Evolutionary conservation across 2,888 invertebrate species (phyloP), one percentile per base, ranked within the genome.

Genomic region (Drosophila greeni): DNA sequence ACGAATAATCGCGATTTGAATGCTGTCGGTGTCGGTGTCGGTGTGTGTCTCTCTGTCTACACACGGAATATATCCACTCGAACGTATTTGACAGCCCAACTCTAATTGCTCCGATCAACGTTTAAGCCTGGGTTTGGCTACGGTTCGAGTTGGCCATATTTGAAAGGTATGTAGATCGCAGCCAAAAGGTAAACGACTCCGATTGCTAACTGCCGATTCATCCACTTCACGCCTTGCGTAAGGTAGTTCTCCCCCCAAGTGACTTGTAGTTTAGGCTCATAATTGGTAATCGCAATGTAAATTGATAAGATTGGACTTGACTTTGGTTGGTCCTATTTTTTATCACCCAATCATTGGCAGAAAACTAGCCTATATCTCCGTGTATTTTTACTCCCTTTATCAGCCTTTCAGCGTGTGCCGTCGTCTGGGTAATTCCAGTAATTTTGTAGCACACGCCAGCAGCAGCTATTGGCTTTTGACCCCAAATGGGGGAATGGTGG

Each of bases 51-150:
- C 26, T 26, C 26, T 3, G 42, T 7, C 29, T 14, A 43, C 43
- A n/a, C 43, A 40, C 36, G 49, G 62, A 47, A 45, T 57, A 49
- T 58, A 48, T n/a, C 51, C 48, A 48, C 42, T 60, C 56, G 39
- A 43, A 29, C 34, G 52, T 49, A 67, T 67, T 81, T 83, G 84
- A 78, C 84, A 81, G 62, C 54, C 49, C 26, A 52, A 43, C 84
- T 69, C 82, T 78, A 83, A 78, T 78, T 83, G 66, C 56, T 69
- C 75, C 66, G 53, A 36, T 55, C 70, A 73, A 69, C 70, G 75
- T 57, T 74, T 47, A 43, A 48, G 70, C 58, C 47, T 43, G 37
- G 52, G 37, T 14, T 39, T 39, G 18, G 45, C 16, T 34, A 40
- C 40, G 45, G 12, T 6, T 18, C n/a, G 12, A 26, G 20, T 33